A percentile compares a stretch with the other conserved stretches of the same genome.
Conservation (phyloP, 2,888 invertebrate genomes). For the Epirrhoe tristata region DNA sequence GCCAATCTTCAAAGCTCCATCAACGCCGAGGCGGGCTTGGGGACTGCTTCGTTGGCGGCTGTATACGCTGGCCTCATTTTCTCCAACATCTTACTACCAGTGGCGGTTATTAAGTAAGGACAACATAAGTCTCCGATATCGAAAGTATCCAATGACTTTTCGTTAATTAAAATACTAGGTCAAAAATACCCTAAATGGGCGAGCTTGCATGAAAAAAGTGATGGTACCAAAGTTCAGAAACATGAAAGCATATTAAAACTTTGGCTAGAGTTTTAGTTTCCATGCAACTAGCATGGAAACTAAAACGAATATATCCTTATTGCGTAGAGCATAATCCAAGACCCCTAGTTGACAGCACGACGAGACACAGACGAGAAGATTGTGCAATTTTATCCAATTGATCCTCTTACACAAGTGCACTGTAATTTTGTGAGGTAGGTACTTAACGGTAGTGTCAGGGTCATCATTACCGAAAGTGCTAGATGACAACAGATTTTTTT, state of each 20-base stretch:
- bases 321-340: background rate
- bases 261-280: no score
- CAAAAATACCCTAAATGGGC: no score
- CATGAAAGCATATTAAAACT: no score
- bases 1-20: constrained; percentile 83
- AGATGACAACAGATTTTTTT: no score
- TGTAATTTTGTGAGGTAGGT: constrained; percentile 20
- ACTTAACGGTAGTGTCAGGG: background rate
- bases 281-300: no score
- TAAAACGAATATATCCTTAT: background rate
- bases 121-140: background rate
- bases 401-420: constrained; percentile 16
- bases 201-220: no score
- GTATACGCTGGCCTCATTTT: constrained; percentile 82
- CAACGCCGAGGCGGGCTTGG: constrained; percentile 79
- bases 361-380: constrained; percentile 24
- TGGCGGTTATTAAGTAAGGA: constrained; percentile 77
- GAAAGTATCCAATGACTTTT: no score
- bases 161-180: no score
- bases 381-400: constrained; percentile 29
- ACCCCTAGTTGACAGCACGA: background rate
- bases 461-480: background rate
- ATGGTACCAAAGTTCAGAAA: no score
- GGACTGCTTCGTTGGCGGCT: constrained; percentile 79
- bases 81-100: constrained; percentile 81